Conservation (phyloP, 1,140 invertebrate species). For the Gryllus bimaculatus region DNA sequence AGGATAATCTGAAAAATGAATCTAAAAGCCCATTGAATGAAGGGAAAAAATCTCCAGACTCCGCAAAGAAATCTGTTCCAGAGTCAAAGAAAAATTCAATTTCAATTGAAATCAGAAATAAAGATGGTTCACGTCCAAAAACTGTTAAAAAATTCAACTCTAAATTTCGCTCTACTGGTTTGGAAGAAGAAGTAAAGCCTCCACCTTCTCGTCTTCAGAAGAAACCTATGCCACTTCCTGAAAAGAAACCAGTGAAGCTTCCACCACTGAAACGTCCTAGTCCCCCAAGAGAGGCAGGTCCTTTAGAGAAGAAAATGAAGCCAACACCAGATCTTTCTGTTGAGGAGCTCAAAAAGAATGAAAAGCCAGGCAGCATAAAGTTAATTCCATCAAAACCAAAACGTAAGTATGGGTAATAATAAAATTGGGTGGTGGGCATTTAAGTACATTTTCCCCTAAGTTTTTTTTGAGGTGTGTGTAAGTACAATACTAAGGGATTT, state of each 20-base stretch:
- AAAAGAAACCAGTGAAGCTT: slow-evolving; percentile 19
- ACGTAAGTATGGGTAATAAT: slow-evolving; percentile 56
- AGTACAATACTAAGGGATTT: no score
- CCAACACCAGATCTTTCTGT: background rate
- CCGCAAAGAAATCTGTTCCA: slow-evolving; percentile 11
- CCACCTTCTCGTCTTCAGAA: slow-evolving; percentile 43
- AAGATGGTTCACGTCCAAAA: slow-evolving; percentile 53
- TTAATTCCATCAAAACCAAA: slow-evolving; percentile 77
- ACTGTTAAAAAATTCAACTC: slow-evolving; percentile 83
- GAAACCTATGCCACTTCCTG: slow-evolving; percentile 13
- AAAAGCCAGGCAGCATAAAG: slow-evolving; percentile 71
- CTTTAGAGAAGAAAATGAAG: slow-evolving; percentile 68
- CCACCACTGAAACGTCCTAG: slow-evolving; percentile 18
- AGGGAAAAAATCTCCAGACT: slow-evolving; percentile 7
- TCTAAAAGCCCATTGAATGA: slow-evolving; percentile 19
- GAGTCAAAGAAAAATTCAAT: slow-evolving; percentile 61
- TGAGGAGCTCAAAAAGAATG: slow-evolving; percentile 35
- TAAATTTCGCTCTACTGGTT: slow-evolving; percentile 74
- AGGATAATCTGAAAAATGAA: slow-evolving; percentile 27
- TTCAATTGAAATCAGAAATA: slow-evolving; percentile 62
- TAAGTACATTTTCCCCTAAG: no score
- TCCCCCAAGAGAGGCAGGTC: slow-evolving; percentile 30
- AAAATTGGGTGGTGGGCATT: background rate
- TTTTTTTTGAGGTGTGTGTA: no score
- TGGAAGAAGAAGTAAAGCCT: slow-evolving; percentile 71